Evolutionary conservation across 2,797 vertebrate species (phyloP).

Genomic region (Novumbra hubbsi): DNA sequence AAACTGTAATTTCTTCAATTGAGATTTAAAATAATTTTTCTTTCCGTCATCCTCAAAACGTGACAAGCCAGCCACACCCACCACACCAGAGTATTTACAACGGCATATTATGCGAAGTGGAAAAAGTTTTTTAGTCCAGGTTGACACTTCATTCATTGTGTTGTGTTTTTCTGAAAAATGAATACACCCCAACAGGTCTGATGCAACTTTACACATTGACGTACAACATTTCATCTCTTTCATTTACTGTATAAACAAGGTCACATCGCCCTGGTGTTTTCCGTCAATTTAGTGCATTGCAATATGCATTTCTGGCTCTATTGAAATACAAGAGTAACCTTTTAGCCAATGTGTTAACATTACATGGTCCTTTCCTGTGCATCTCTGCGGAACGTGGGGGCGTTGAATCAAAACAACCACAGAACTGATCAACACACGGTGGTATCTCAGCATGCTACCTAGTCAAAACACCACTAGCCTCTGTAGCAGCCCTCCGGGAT

Average conservation of each 20-base stretch:
- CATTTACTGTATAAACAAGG: slow-evolving; percentile 49
- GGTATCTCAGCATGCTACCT: too few species aligned
- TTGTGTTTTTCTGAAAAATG: neutral
- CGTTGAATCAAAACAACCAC: too few species aligned
- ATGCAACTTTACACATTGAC: slow-evolving; percentile 27
- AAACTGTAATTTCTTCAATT: neutral
- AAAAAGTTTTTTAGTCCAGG: neutral
- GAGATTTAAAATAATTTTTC: neutral
- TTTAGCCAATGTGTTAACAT: too few species aligned
- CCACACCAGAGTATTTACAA: neutral
- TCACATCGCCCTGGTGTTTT: slow-evolving; percentile 46
- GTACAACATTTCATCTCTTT: slow-evolving; percentile 49
- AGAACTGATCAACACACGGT: too few species aligned
- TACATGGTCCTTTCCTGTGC: too few species aligned
- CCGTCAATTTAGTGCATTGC: slow-evolving; percentile 44
- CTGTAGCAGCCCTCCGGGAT: too few species aligned
- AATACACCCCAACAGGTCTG: neutral
- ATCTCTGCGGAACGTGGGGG: too few species aligned
- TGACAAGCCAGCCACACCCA: neutral
- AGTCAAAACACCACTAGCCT: too few species aligned
- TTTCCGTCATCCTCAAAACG: neutral
- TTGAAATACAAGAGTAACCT: slow-evolving; percentile 15
- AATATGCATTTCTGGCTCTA: neutral
- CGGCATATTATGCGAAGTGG: too few species aligned
- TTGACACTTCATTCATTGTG: neutral